These are phyloP conservation scores for Eudasyphora cyanicolor DNA, from an alignment of 2,888 invertebrate genomes.

Conservation along the genomic window DNA sequence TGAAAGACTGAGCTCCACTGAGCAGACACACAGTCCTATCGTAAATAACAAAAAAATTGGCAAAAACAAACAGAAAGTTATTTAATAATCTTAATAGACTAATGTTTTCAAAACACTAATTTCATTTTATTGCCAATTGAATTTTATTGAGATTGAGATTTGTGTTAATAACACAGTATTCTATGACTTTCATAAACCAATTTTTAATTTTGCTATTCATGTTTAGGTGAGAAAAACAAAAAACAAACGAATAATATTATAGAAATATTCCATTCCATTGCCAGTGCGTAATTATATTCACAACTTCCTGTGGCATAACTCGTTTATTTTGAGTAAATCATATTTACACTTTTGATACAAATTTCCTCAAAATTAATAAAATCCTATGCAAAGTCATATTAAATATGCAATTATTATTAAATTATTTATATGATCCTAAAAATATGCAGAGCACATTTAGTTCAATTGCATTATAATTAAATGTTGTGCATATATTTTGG, in stretches of 20 bases:
- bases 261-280: background rate
- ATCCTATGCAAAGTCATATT: slow-evolving; percentile 5
- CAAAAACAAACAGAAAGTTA: too few species aligned
- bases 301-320: slow-evolving; percentile 1
- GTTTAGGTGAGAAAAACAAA: too few species aligned
- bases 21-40: background rate
- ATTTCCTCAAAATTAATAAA: slow-evolving; percentile 15
- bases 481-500: background rate
- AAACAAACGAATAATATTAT: background rate
- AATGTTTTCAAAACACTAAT: background rate
- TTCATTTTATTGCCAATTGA: background rate
- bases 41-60: background rate
- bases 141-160: too few species aligned
- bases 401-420: slow-evolving; percentile 24
- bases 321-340: background rate
- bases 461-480: slow-evolving; percentile 8
- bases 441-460: slow-evolving; percentile 28
- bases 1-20: slow-evolving; percentile 28
- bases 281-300: background rate
- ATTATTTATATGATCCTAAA: slow-evolving; percentile 12
- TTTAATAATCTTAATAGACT: background rate
- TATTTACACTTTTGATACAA: background rate
- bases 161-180: background rate
- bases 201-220: background rate
- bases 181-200: background rate